Conservation (phyloP, 2,797 vertebrate genomes). For the Masticophis lateralis region DNA sequence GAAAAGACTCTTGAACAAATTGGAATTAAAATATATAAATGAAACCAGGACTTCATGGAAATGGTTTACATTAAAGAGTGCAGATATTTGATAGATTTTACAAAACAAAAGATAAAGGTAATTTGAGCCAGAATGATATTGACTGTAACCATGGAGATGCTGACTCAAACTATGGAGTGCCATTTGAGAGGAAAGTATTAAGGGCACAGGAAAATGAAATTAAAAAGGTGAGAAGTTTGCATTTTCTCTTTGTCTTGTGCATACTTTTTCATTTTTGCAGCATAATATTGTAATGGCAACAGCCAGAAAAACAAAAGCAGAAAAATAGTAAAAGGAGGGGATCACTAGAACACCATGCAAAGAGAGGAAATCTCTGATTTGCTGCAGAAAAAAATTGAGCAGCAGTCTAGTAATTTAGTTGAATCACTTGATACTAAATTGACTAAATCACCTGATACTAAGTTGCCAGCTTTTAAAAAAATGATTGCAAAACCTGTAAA, state of each 20-base stretch:
- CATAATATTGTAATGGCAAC: not conserved
- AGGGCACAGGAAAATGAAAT: not conserved
- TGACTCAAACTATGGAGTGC: not conserved
- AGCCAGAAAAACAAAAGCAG: not conserved
- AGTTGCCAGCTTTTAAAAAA: too few relatives aligned
- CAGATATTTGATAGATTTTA: not conserved
- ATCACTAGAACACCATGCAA: not conserved
- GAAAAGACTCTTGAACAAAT: not conserved
- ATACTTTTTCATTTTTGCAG: too few relatives aligned
- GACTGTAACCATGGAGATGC: not conserved
- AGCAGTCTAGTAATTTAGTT: not conserved
- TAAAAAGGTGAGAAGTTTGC: not conserved
- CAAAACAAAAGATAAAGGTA: not conserved
- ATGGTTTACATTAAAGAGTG: not conserved
- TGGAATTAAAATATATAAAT: not conserved
- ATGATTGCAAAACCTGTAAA: too few relatives aligned
- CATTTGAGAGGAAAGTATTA: not conserved
- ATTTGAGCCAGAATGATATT: not conserved
- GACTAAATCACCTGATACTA: too few relatives aligned
- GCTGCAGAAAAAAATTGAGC: not conserved
- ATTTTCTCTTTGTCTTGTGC: not conserved
- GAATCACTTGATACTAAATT: not conserved
- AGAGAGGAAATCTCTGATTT: not conserved
- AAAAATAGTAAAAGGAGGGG: not conserved
- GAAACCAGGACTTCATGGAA: not conserved